These are phyloP conservation scores for Alcedo atthis DNA, from an alignment of 2,797 vertebrate species.

Conservation along the genomic window DNA sequence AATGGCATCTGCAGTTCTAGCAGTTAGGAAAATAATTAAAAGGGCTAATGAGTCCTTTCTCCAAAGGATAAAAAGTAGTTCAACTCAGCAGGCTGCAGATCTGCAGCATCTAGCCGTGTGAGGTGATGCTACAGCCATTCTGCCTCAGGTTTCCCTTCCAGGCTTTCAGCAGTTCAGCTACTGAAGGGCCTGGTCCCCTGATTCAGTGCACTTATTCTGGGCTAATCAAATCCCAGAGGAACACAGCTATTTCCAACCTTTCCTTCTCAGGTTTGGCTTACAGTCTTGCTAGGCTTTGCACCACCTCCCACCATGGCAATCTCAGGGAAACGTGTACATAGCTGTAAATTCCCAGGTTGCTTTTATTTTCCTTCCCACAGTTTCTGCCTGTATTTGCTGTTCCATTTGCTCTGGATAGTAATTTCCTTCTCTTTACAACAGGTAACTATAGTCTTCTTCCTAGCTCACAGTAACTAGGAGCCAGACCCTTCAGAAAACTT, in stretches of 20 bases:
- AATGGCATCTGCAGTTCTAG: slow-evolving; percentile 37
- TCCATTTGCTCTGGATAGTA: background rate
- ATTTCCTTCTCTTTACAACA: background rate
- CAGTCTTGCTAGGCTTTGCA: background rate
- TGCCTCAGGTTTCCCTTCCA: slow-evolving; percentile 43
- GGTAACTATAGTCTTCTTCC: background rate
- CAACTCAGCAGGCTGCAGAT: background rate
- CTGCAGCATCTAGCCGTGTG: background rate
- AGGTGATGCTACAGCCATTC: background rate
- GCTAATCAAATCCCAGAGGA: slow-evolving; percentile 18
- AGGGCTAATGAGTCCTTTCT: slow-evolving; percentile 61
- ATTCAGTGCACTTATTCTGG: background rate
- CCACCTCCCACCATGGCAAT: background rate
- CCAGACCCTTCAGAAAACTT: background rate
- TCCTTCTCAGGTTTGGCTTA: background rate
- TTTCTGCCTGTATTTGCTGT: background rate
- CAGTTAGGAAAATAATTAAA: slow-evolving; percentile 46
- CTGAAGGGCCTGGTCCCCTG: background rate
- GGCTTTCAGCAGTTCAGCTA: background rate
- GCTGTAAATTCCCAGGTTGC: background rate
- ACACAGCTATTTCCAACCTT: slow-evolving; percentile 11
- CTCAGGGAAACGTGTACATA: background rate
- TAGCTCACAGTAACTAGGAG: background rate
- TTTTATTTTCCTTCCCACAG: background rate
- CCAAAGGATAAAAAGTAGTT: slow-evolving; percentile 44